Evolutionary conservation across 2,113 vertebrate species (phyloP).

Genomic region (Scolopax mira): DNA sequence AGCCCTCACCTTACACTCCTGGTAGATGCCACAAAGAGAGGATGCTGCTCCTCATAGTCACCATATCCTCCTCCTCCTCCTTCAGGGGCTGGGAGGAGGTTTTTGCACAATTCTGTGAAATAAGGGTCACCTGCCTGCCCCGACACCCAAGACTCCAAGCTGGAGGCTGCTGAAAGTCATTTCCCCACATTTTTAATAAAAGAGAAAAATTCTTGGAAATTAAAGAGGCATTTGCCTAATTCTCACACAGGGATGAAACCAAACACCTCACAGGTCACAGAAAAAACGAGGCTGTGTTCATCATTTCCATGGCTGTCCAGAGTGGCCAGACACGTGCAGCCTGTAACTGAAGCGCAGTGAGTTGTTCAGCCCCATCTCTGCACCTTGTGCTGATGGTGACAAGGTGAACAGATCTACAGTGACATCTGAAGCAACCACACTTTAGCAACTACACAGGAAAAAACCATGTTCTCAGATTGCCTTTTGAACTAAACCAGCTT

Average conservation of each 20-base stretch:
- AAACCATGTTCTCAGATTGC: not conserved
- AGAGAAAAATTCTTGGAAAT: not conserved
- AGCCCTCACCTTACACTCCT: not conserved
- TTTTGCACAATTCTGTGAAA: not conserved
- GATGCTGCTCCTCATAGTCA: not conserved
- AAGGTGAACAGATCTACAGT: not conserved
- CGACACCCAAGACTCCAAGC: not conserved
- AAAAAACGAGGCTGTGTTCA: not conserved
- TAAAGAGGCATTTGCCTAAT: not conserved
- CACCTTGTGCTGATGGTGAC: not conserved
- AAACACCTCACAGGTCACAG: not conserved
- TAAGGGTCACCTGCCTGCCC: not conserved
- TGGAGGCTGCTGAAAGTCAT: not conserved
- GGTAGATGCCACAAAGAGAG: not conserved
- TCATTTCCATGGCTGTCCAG: not conserved
- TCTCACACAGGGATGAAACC: not conserved
- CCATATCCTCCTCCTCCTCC: not conserved
- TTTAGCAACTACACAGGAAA: not conserved
- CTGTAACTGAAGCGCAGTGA: not conserved
- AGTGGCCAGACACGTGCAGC: not conserved
- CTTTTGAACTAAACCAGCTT: not conserved
- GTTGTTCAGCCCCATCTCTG: not conserved
- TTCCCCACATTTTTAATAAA: not conserved
- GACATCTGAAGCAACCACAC: not conserved
- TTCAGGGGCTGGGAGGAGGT: not conserved